These are phyloP conservation scores for Pogonophryne albipinna DNA, from an alignment of 2,797 vertebrate genomes.

Conservation along the genomic window DNA sequence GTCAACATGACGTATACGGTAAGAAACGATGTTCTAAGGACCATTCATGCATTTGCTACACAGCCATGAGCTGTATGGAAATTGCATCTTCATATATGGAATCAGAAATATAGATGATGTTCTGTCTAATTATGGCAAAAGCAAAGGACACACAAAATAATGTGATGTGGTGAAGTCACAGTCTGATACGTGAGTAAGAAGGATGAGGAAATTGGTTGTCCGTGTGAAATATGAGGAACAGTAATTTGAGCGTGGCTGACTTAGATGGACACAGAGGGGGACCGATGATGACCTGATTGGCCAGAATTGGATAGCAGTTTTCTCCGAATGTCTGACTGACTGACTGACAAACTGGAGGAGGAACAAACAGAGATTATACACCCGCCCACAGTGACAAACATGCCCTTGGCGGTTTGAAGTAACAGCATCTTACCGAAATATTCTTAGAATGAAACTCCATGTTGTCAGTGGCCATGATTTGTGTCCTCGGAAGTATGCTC, in stretches of 20 bases:
- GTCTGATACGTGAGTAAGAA: slow-evolving; percentile 30
- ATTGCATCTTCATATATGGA: slow-evolving; percentile 24
- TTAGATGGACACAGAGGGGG: background rate
- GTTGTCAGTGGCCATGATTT: slow-evolving; percentile 60
- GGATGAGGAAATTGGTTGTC: slow-evolving; percentile 23
- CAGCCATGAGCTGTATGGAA: background rate
- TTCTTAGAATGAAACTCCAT: slow-evolving; percentile 57
- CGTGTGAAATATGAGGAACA: slow-evolving; percentile 35
- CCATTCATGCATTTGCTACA: background rate
- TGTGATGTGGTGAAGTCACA: slow-evolving; percentile 14
- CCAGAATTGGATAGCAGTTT: slow-evolving; percentile 23
- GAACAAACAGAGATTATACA: slow-evolving; percentile 33
- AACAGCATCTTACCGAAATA: slow-evolving; percentile 52
- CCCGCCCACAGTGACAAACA: slow-evolving; percentile 25
- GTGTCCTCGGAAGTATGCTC: slow-evolving; percentile 44
- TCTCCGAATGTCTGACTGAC: slow-evolving; percentile 48
- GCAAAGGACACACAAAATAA: slow-evolving; percentile 3
- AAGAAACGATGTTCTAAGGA: background rate
- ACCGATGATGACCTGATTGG: background rate
- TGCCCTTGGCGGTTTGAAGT: slow-evolving; percentile 22
- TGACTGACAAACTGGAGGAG: slow-evolving; percentile 37
- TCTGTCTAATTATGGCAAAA: slow-evolving; percentile 33
- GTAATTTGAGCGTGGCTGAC: slow-evolving; percentile 31
- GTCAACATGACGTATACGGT: background rate
- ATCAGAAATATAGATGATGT: slow-evolving; percentile 1